Percentiles rank a stretch among this genome's conserved stretches.
Conservation (phyloP, 2,888 invertebrate genomes). For the Willowsia nigromaculata region DNA sequence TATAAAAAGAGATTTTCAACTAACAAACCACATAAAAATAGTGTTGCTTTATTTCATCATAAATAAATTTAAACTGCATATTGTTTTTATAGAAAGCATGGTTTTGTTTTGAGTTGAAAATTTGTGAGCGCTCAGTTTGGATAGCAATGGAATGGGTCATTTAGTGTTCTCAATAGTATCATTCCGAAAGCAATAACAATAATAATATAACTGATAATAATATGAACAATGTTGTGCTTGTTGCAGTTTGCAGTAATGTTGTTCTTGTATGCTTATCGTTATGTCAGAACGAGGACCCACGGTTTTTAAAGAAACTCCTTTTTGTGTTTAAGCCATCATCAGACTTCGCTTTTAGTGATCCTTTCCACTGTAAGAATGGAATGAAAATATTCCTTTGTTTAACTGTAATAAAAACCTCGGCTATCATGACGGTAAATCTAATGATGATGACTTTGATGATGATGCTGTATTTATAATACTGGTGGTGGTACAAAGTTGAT, state of each 20-base stretch:
- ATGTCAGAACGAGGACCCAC: constrained; percentile 16
- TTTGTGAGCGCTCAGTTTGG: no score
- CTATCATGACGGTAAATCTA: constrained; percentile 66
- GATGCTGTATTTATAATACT: constrained; percentile 42
- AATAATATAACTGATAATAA: constrained; percentile 38
- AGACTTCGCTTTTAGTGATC: background rate
- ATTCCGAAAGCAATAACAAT: constrained; percentile 63
- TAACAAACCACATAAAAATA: background rate
- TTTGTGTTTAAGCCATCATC: background rate
- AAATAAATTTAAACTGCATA: constrained; percentile 47
- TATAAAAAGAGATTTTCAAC: constrained; percentile 1
- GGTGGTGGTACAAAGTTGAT: background rate
- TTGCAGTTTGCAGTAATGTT: background rate
- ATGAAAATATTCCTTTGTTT: constrained; percentile 55
- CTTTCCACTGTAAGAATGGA: background rate
- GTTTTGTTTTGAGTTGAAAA: no score
- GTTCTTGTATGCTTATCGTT: no score
- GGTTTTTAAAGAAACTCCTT: background rate
- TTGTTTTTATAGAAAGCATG: constrained; percentile 32
- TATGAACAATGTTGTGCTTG: constrained; percentile 19
- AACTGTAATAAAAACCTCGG: constrained; percentile 61
- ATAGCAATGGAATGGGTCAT: constrained; percentile 8
- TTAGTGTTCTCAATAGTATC: constrained; percentile 58
- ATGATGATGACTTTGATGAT: constrained; percentile 64
- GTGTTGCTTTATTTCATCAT: constrained; percentile 18